These are phyloP conservation scores for Meloidogyne chitwoodi DNA, from an alignment of 1,140 invertebrate species.

Conservation along the genomic window DNA sequence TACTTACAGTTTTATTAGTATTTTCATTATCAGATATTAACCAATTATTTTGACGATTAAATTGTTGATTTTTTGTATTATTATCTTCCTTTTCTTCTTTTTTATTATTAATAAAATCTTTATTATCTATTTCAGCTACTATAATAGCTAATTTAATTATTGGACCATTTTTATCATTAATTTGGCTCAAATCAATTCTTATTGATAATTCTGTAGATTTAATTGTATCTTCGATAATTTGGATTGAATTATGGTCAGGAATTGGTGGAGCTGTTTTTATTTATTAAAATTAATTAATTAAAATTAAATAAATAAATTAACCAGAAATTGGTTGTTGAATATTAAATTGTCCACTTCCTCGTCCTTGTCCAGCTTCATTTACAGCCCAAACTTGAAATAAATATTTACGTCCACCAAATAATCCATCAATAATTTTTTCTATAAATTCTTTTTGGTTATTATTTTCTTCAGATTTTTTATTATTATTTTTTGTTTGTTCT, in stretches of 20 bases:
- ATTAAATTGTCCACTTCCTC: neutral
- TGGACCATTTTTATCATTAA: conserved; percentile 46
- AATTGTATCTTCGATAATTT: conserved; percentile 43
- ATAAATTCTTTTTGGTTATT: neutral
- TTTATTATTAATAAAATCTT: conserved; percentile 12
- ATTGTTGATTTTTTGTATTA: conserved; percentile 15
- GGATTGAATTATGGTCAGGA: conserved; percentile 38
- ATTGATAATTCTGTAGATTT: conserved; percentile 35
- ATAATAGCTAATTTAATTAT: conserved; percentile 48
- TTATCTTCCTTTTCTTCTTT: neutral
- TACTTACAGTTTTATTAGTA: neutral
- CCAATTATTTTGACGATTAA: neutral
- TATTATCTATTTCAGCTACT: conserved; percentile 44
- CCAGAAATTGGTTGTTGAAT: conserved; percentile 4
- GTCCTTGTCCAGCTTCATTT: conserved; percentile 47
- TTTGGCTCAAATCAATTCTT: conserved; percentile 40
- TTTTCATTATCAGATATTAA: neutral
- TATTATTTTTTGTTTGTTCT: neutral
- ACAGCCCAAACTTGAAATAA: conserved; percentile 47
- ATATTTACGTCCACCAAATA: conserved; percentile 50
- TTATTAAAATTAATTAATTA: no score
- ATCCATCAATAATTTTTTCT: conserved; percentile 40
- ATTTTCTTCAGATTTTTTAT: neutral
- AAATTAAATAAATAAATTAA: no score
- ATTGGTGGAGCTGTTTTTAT: conserved; percentile 40